Evolutionary conservation across 1,140 invertebrate genomes (phyloP), one percentile per base, ranked within the genome.

Genomic region (Euborellia annulipes): DNA sequence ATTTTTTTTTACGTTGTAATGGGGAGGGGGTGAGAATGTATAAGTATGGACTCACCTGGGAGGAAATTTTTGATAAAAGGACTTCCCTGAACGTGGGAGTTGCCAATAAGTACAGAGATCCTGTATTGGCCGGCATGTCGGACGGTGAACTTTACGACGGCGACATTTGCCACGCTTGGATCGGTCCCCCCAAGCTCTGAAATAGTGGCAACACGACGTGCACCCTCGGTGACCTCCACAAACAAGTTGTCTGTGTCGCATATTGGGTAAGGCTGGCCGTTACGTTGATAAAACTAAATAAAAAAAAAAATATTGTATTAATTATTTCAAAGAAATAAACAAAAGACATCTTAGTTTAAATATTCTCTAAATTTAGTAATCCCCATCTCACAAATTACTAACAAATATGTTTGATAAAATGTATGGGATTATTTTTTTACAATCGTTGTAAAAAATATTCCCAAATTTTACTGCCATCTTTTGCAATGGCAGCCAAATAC

Each of bases 211-310:
- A 91, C 79, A 65, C 86, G 83, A 51, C 82, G 72, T 13, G 78
- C 75, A 27, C 84, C 84, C 56, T 89, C 83, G 23, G 76, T 79
- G 49, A 93, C 84, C 62, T 87, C 82, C 20, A 92, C 81, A 51
- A 79, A 72, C 41, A 93, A 72, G 61, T 85, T 81, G 67, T 92
- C 88, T 44, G 82, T 84, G 68, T 90, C 84, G 63, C 85, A 90
- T 52, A 92, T 82, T 52, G 86, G 86, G 70, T 92, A 93, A 46
- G 87, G 83, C 58, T 88, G 82, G 18, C 87, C 85, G 58, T 91
- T 91, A 54, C 87, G 79, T 66, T 91, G 86, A 67, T 78, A 91
- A 66, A 91, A 91, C 72, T 87, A 68, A 39, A 64, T 60, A 49
- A 50, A 41, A 55, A 43, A 57, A 52, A 39, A 36, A 36, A 52